A percentile compares a stretch with the other conserved stretches of the same genome.
phyloP scores from a whole-genome alignment of 1,140 invertebrate species.

The Conus betulinus region DNA sequence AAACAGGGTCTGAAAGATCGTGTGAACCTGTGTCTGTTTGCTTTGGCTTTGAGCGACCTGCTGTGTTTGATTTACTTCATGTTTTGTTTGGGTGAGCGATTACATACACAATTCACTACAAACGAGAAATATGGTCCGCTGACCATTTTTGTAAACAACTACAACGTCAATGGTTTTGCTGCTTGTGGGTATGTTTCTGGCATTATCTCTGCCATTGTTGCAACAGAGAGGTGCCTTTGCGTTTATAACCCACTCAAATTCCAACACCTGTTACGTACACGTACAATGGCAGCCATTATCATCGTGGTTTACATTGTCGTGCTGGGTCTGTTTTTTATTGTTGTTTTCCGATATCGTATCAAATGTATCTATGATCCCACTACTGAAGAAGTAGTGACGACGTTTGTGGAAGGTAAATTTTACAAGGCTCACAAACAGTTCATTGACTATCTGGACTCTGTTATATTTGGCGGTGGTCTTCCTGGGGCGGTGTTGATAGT shows the following conservation, averaged over 20 bases:
- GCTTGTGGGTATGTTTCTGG: not conserved
- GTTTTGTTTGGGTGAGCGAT: not conserved
- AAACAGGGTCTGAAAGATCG: too few species aligned
- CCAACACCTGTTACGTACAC: not conserved
- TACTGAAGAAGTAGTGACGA: too few species aligned
- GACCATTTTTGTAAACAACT: not conserved
- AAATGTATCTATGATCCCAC: not conserved
- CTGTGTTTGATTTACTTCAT: not conserved
- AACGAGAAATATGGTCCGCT: not conserved
- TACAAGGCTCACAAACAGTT: too few species aligned
- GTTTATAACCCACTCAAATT: not conserved
- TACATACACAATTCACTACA: not conserved
- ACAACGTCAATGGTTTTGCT: not conserved
- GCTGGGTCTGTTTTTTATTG: not conserved
- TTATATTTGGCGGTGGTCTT: too few species aligned
- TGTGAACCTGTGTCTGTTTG: too few species aligned
- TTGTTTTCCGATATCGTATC: not conserved
- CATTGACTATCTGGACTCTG: too few species aligned
- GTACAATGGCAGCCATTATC: not conserved
- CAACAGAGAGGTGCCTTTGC: not conserved
- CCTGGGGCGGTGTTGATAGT: too few species aligned
- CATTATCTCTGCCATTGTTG: not conserved
- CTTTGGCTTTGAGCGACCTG: too few species aligned
- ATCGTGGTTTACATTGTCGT: not conserved
- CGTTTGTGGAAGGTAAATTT: too few species aligned